Evolutionary conservation across 2,113 vertebrate genomes (phyloP), one percentile per base, ranked within the genome.

Genomic region (Trachemys scripta): DNA sequence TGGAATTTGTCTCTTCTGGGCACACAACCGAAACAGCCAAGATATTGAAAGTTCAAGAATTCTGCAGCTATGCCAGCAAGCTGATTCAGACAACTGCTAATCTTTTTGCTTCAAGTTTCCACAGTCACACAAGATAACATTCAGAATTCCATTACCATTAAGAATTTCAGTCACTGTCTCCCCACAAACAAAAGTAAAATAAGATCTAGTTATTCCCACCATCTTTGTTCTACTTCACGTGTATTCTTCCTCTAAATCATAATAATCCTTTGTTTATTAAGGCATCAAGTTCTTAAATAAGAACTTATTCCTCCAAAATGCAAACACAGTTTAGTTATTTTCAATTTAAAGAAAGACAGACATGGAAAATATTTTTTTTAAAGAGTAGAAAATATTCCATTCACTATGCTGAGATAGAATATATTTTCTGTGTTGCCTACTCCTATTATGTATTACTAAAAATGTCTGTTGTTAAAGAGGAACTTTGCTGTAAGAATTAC

Each of bases 221-320:
- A 14, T 89, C 84, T 96, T 96, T 90, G 94, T 94, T 12, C 0
- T 57, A 75, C 94, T 97, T 81, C 93, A 94, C 93, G 94, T 95
- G 89, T 93, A 85, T 49, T 96, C 91, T 94, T 95, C 95, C 89
- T 81, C 95, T 96, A 91, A 97, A 94, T 97, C 95, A 96, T 96
- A 95, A 95, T 92, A 96, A 89, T 93, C 81, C 87, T 85, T 90
- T 93, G 95, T 94, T 95, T 94, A 94, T 93, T 94, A 97, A 91
- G 80, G 85, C 96, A 97, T 97, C 96, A 96, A 97, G 75, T 91
- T 79, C 94, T 97, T 96, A 95, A 93, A 93, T 97, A 97, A 97
- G 95, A 94, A 96, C 90, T 92, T 95, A 96, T 96, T 96, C 83
- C 89, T 95, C 93, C 92, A 95, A 95, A 97, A 92, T 92, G 96